Base-by-base conservation (phyloP, 2,797 vertebrate species). In the Phataginus tricuspis region DNA sequence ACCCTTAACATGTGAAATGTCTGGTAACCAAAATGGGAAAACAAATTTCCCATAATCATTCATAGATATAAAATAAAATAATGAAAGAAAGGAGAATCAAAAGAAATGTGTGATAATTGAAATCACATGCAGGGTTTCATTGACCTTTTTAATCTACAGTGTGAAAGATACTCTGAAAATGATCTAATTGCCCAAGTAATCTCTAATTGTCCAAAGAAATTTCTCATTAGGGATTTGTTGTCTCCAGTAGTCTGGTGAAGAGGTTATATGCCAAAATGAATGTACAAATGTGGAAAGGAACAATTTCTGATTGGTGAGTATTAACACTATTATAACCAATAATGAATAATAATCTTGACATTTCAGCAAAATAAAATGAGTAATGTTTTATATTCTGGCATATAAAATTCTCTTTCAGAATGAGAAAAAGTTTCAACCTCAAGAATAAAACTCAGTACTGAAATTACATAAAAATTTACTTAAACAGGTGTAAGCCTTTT, bases 21-120 rank as follows among this genome's bases (percentile, higher is more conserved):
- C 37, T 97, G 45, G 25, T 69, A 59, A 91, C 29, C 66, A 91
- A 95, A 93, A 77, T 71, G 83, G 53, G 82, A 57, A 93, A 86
- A 80, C 23, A 88, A 79, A 71, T 53, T 95, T 93, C 84, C 69
- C 25, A 86, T 89, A 25, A 77, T 83, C 29, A 91, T 34, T 86
- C 68, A 78, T 21, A 84, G n/a, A 74, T 77, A 29, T 53, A 72
- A 63, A 69, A 64, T 37, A 69, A 90, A 93, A 82, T 64, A 86
- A 75, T 19, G 10, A 86, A 69, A 77, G 78, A 51, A 61, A 82
- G 29, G 72, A 80, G 21, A 92, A 93, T 63, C 34, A 90, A 93
- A 91, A 94, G 37, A 89, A 89, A 15, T 83, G 12, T 59, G 49
- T 64, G 61, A 68, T 90, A 86, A 93, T 86, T 91, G 39, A 64